phyloP scores from a whole-genome alignment of 53 echinoderm and acorn worm genomes.

The Pentamera pediparva region DNA sequence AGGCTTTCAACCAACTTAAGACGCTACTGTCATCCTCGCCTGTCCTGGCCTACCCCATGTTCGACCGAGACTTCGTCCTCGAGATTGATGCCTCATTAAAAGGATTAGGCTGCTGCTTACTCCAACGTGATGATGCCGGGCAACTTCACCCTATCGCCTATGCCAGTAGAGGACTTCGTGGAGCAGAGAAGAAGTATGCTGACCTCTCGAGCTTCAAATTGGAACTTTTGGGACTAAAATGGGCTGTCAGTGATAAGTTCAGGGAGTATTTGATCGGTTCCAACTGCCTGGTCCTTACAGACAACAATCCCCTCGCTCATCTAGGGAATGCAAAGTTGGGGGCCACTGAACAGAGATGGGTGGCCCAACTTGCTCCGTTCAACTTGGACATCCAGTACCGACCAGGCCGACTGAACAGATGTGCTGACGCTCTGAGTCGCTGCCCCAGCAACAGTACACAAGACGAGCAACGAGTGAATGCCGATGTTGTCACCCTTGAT shows the following conservation, averaged over 20 bases:
- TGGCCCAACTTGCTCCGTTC: constrained; percentile 17
- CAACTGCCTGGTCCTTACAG: constrained; percentile 15
- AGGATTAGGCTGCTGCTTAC: constrained; percentile 31
- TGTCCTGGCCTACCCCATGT: constrained; percentile 27
- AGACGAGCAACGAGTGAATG: not conserved
- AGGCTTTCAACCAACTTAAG: constrained; percentile 29
- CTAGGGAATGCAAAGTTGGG: constrained; percentile 28
- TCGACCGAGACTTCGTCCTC: constrained; percentile 28
- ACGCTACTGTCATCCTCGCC: constrained; percentile 7
- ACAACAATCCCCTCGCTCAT: constrained; percentile 46
- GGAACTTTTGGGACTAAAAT: constrained; percentile 45
- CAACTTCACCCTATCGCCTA: constrained; percentile 30
- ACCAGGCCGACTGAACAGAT: constrained; percentile 28
- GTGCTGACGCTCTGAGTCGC: constrained; percentile 42
- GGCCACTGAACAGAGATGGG: constrained; percentile 43
- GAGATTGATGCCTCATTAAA: constrained; percentile 42
- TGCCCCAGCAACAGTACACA: not conserved
- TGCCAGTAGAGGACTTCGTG: constrained; percentile 38
- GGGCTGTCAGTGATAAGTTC: constrained; percentile 51
- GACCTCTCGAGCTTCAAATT: constrained; percentile 52
- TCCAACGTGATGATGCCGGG: constrained; percentile 4
- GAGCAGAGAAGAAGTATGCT: constrained; percentile 31
- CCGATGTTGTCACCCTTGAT: not conserved
- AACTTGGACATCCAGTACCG: constrained; percentile 33
- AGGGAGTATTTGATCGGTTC: constrained; percentile 29